Conservation (phyloP, 1,140 invertebrate species). For the Heliconius eleuchia region DNA sequence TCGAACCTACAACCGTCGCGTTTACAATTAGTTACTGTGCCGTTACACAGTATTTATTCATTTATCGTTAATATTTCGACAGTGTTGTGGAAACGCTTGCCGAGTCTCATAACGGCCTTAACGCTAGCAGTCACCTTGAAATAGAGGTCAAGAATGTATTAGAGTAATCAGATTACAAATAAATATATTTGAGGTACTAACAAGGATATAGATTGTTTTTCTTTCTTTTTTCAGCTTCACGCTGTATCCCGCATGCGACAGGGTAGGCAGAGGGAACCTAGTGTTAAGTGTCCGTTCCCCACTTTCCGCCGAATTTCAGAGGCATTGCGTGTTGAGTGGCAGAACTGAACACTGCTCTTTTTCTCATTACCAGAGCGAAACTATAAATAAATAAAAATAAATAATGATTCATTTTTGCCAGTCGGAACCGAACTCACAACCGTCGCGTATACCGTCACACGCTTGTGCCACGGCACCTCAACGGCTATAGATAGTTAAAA, state of each 20-base stretch:
- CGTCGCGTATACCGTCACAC: too few relatives aligned
- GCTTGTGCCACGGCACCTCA: too few relatives aligned
- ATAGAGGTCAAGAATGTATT: constrained; percentile 22
- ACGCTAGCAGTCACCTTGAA: constrained; percentile 7
- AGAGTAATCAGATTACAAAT: constrained; percentile 15
- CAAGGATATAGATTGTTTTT: not conserved
- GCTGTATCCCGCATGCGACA: not conserved
- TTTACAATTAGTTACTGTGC: too few relatives aligned
- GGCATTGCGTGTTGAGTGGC: not conserved
- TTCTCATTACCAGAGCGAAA: too few relatives aligned
- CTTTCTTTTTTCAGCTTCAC: not conserved
- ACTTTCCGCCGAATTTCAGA: not conserved
- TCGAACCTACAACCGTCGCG: too few relatives aligned
- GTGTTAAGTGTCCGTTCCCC: not conserved
- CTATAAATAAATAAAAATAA: too few relatives aligned
- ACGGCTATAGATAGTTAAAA: not conserved
- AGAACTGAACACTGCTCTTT: too few relatives aligned
- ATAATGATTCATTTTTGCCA: too few relatives aligned
- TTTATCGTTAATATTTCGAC: not conserved
- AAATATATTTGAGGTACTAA: not conserved
- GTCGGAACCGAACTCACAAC: too few relatives aligned
- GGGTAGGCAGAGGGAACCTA: not conserved
- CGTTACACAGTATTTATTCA: not conserved
- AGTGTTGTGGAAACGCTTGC: constrained; percentile 3
- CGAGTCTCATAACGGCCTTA: not conserved